These are phyloP conservation scores for Drosophila kanekoi DNA, from an alignment of 2,888 invertebrate species.

Conservation along the genomic window DNA sequence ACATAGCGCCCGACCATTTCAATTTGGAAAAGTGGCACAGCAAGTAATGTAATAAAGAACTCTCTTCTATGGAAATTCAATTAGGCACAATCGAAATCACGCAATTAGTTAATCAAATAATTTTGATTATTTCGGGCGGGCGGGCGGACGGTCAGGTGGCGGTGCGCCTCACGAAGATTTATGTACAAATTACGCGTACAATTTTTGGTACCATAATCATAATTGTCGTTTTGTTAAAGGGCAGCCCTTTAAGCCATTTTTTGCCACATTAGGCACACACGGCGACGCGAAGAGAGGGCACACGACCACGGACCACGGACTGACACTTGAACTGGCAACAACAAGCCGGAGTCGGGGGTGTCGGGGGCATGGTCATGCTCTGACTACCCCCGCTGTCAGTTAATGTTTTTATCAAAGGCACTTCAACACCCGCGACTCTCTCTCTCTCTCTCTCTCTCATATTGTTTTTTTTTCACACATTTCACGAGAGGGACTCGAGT, in stretches of 20 bases:
- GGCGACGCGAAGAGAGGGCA: conserved; percentile 34
- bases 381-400: conserved; percentile 77
- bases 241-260: conserved; percentile 45
- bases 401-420: conserved; percentile 75
- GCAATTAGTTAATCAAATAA: conserved; percentile 84
- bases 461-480: conserved; percentile 62
- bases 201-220: conserved; percentile 48
- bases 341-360: conserved; percentile 3
- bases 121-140: conserved; percentile 63
- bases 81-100: conserved; percentile 82
- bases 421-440: conserved; percentile 62
- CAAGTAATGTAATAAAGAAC: conserved; percentile 59
- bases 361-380: conserved; percentile 36
- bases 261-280: conserved; percentile 61
- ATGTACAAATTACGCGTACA: conserved; percentile 57
- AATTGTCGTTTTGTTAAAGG: conserved; percentile 65
- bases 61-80: conserved; percentile 75
- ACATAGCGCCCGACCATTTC: conserved; percentile 43
- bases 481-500: conserved; percentile 38
- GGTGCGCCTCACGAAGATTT: conserved; percentile 57
- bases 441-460: conserved; percentile 2
- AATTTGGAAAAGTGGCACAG: conserved; percentile 74
- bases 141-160: conserved; percentile 1
- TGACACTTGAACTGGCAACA: conserved; percentile 22
- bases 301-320: conserved; percentile 53